Evolutionary conservation across 2,888 invertebrate species (phyloP), one percentile per base, ranked within the genome.

Genomic region (Melinaea marsaeus): DNA sequence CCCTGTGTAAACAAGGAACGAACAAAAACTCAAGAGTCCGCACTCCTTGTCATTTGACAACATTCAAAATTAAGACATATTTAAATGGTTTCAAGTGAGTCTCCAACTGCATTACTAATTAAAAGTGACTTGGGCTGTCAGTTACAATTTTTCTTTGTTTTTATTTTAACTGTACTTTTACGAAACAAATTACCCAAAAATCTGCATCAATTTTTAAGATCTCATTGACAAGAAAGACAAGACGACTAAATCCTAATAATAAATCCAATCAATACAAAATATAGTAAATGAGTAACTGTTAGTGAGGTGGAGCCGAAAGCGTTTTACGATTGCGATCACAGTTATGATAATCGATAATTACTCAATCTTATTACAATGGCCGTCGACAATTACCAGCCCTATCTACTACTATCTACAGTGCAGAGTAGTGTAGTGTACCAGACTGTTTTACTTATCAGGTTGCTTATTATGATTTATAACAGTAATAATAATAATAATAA

Each of bases 1-100:
- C 64, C 64, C 69, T 63, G 63, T 64, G 67, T 72, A 72, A 71
- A 74, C 71, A 72, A 64, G 63, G 35, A 64, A 37, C 42, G 47
- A 51, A 57, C 60, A 66, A 71, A 71, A 69, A 64, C n/a, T 54
- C 68, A 62, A 64, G 64, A 45, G 56, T 60, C 59, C 61, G 45
- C 58, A 59, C 55, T 56, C 61, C 66, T 64, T 66, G 66, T 66
- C 60, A 60, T 47, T 64, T 58, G 13, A 32, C 58, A 54, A 58
- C 59, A 34, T 46, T 46, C 61, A 47, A 62, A 57, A 65, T 63
- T 47, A 58, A 60, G 54, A 33, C 57, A 58, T 60, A 60, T 61
- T 64, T 64, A 56, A 37, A 64, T 13, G 47, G 7, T 60, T 58
- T 67, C 57, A 32, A 51, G 32, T 51, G 51, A 51, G 32, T 32